Evolutionary conservation across 2,888 invertebrate species (phyloP).

Genomic region (Epicampocera succincta): DNA sequence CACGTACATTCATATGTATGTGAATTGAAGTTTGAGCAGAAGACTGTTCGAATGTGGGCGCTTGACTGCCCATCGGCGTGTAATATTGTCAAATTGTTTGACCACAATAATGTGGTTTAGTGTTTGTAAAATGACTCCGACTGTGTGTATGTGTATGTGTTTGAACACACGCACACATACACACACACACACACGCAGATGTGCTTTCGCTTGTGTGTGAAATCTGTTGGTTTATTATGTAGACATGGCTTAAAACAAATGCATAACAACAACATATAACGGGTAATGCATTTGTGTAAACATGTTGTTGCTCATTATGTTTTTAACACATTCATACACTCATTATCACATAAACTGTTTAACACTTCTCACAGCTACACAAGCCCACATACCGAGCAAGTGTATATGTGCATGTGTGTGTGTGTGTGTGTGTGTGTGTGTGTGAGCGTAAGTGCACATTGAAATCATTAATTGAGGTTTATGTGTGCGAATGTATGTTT

Average conservation of each 20-base stretch:
- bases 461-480: conserved; percentile 6
- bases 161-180: not conserved
- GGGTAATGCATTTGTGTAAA: conserved; percentile 73
- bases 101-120: conserved; percentile 69
- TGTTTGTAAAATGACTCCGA: conserved; percentile 64
- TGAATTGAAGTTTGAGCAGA: conserved; percentile 21
- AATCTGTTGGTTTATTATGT: conserved; percentile 65
- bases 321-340: conserved; percentile 56
- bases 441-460: not conserved
- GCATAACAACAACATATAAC: conserved; percentile 62
- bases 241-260: conserved; percentile 71
- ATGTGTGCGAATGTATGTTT: conserved; percentile 3
- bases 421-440: conserved; percentile 2
- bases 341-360: conserved; percentile 61
- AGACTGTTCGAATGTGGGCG: conserved; percentile 57
- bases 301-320: conserved; percentile 74
- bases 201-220: conserved; percentile 2
- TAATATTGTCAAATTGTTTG: conserved; percentile 66
- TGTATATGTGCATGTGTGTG: conserved; percentile 5
- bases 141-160: conserved; percentile 15
- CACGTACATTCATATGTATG: not conserved
- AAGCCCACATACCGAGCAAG: conserved; percentile 26
- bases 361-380: conserved; percentile 61
- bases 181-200: not conserved
- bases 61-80: conserved; percentile 19